phyloP scores from a whole-genome alignment of 2,113 vertebrate species.

The Oceanites oceanicus region DNA sequence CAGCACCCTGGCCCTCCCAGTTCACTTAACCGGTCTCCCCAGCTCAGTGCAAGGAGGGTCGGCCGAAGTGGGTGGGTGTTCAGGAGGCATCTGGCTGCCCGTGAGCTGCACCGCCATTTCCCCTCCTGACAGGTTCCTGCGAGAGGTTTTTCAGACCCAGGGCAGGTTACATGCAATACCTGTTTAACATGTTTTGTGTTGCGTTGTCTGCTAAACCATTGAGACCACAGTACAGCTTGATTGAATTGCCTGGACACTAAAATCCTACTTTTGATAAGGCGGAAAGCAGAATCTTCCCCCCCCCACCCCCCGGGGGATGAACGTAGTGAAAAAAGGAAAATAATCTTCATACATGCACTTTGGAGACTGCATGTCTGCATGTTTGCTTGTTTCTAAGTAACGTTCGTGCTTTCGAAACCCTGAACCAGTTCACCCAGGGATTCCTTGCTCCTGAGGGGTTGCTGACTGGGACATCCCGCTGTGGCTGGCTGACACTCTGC shows the following conservation, averaged over 20 bases:
- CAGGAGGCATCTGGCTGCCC: neutral
- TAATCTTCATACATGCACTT: accelerated
- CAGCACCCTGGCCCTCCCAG: accelerated
- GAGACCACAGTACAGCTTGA: neutral
- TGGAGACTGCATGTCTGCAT: neutral
- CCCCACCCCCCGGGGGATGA: too few species aligned
- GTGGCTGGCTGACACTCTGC: constrained; percentile 61
- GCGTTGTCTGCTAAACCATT: neutral
- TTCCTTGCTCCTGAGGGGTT: neutral
- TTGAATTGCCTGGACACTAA: neutral
- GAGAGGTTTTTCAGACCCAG: neutral
- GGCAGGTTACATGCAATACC: accelerated
- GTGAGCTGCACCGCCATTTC: neutral
- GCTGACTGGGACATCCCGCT: neutral
- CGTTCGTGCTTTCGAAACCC: accelerated
- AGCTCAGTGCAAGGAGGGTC: neutral
- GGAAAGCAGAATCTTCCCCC: neutral
- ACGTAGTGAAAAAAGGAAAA: neutral
- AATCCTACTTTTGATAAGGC: neutral
- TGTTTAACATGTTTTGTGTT: neutral
- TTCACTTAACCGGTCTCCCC: neutral
- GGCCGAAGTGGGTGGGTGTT: accelerated
- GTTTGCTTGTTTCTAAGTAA: neutral
- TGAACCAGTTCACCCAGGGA: neutral
- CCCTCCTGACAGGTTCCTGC: neutral